Percentiles rank a stretch among this genome's conserved stretches.
These are phyloP conservation scores for Cyprinella venusta DNA, from an alignment of 2,797 vertebrate species.

Conservation along the genomic window DNA sequence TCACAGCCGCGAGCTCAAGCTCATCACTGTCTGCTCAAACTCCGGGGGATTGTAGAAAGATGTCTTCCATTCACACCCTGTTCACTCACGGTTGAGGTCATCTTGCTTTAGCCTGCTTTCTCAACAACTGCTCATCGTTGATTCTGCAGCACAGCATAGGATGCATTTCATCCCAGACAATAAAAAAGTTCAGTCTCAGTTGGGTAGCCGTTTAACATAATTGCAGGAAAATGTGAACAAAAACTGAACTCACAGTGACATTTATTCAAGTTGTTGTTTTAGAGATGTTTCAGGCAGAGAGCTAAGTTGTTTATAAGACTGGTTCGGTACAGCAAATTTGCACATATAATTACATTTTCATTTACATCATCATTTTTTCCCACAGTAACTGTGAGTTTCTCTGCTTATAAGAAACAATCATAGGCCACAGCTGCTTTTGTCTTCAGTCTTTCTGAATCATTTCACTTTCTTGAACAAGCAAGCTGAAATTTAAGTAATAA, in stretches of 20 bases:
- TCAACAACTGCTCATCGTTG: conserved; percentile 23
- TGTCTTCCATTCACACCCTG: conserved; percentile 54
- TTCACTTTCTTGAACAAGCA: not conserved
- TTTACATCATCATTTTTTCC: conserved; percentile 22
- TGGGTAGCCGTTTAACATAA: conserved; percentile 6
- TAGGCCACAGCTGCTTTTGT: not conserved
- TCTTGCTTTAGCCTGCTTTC: conserved; percentile 49
- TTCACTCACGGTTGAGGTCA: conserved; percentile 29
- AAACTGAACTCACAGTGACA: conserved; percentile 10
- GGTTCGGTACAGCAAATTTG: conserved; percentile 13
- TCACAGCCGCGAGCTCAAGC: conserved; percentile 25
- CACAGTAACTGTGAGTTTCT: not conserved
- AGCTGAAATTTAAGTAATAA: not conserved
- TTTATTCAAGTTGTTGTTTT: conserved; percentile 37
- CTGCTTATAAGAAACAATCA: conserved; percentile 2
- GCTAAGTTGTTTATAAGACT: conserved; percentile 39
- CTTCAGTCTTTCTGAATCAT: not conserved
- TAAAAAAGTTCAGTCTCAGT: not conserved
- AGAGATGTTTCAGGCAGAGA: conserved; percentile 23
- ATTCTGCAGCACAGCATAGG: conserved; percentile 18
- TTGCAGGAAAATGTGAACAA: conserved; percentile 2
- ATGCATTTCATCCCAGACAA: not conserved
- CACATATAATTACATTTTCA: conserved; percentile 40
- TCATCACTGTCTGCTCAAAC: conserved; percentile 47
- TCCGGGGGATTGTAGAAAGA: conserved; percentile 42